phyloP scores from a whole-genome alignment of 2,113 vertebrate genomes.

The Eulemur macaco region DNA sequence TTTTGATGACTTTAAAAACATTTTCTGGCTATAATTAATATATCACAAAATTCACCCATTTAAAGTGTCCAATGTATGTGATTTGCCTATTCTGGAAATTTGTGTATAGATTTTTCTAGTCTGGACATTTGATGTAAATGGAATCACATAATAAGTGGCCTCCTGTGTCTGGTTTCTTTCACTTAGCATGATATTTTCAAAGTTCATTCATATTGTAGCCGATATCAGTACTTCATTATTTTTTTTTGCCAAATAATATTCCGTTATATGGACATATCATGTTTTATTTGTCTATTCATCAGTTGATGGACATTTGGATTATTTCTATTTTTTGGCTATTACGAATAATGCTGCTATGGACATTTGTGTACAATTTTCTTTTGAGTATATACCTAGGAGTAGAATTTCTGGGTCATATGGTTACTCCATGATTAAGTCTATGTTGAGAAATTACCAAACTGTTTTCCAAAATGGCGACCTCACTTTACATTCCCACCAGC shows the following conservation, averaged over 20 bases:
- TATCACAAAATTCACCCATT: not conserved
- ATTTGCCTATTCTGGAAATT: not conserved
- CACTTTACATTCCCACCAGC: not conserved
- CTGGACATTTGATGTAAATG: not conserved
- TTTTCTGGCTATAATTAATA: not conserved
- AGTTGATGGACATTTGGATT: not conserved
- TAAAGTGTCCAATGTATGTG: not conserved
- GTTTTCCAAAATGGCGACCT: not conserved
- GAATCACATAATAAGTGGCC: not conserved
- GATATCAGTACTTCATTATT: not conserved
- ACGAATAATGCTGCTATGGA: not conserved
- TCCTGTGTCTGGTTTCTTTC: not conserved
- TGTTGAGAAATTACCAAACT: not conserved
- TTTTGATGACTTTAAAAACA: not conserved
- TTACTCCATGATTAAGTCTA: not conserved
- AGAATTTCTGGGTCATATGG: not conserved
- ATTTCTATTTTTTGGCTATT: not conserved
- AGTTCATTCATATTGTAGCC: not conserved
- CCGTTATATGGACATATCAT: not conserved
- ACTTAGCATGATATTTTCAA: not conserved
- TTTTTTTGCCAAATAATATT: not conserved
- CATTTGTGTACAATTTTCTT: not conserved
- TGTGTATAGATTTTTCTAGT: not conserved
- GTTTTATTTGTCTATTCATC: not conserved
- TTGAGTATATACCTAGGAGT: not conserved